Conservation (phyloP, 2,113 vertebrate genomes). For the Ceyx cyanopectus region DNA sequence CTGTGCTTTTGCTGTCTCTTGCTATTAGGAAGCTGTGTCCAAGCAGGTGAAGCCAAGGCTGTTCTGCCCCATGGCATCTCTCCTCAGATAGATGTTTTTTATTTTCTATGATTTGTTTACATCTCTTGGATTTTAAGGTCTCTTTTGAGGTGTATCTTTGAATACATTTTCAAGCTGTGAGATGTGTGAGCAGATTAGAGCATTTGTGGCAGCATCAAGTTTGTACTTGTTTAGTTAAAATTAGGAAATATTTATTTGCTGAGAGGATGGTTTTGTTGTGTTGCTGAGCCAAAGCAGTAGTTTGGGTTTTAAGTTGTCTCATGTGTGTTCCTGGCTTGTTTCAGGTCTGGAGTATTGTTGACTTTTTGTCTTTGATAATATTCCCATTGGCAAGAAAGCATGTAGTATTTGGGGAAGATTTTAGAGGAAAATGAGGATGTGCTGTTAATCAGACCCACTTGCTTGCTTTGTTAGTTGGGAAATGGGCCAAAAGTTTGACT, state of each 20-base stretch:
- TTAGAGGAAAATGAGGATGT: neutral
- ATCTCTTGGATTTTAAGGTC: neutral
- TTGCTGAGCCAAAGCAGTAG: neutral
- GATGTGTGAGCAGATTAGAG: neutral
- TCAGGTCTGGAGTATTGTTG: neutral
- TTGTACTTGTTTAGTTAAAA: neutral
- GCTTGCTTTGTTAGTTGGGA: neutral
- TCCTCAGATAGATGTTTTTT: neutral
- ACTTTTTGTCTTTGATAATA: neutral
- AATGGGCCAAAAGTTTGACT: neutral
- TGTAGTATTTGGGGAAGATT: neutral
- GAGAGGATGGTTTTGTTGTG: neutral
- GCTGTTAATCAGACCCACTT: neutral
- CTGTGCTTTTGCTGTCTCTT: neutral
- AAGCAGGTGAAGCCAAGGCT: neutral
- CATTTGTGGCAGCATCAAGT: neutral
- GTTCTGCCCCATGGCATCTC: neutral
- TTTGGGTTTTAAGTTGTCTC: neutral
- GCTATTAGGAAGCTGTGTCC: fast-evolving
- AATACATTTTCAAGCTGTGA: neutral
- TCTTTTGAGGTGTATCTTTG: neutral
- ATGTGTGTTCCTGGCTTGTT: neutral
- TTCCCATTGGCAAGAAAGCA: neutral
- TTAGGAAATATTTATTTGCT: neutral
- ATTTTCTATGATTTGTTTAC: neutral